Evolutionary conservation across 1,140 invertebrate species (phyloP).

Genomic region (Drosophila miranda): DNA sequence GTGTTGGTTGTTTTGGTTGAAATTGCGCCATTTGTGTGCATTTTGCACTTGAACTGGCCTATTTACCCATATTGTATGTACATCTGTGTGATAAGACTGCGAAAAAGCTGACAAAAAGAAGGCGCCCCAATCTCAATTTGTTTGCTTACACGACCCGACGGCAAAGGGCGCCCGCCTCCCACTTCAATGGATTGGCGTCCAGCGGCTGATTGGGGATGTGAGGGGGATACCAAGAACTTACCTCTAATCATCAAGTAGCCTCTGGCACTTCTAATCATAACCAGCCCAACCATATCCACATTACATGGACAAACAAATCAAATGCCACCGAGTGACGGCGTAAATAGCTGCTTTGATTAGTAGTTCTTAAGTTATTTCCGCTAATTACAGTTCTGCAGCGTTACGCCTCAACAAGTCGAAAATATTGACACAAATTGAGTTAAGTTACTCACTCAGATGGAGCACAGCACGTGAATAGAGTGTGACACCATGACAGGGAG

Average conservation of each 20-base stretch:
- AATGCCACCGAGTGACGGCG: conserved; percentile 6
- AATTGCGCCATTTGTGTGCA: conserved; percentile 55
- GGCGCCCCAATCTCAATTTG: conserved; percentile 60
- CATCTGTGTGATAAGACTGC: conserved; percentile 45
- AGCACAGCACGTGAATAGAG: conserved; percentile 23
- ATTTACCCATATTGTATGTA: conserved; percentile 17
- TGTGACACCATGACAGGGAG: conserved; percentile 10
- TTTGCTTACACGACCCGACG: conserved; percentile 50
- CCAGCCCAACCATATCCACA: not conserved
- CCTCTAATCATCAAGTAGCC: conserved; percentile 27
- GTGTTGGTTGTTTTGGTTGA: conserved; percentile 30
- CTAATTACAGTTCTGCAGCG: conserved; percentile 25
- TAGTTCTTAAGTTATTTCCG: conserved; percentile 44
- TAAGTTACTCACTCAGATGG: not conserved
- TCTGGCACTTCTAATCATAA: not conserved
- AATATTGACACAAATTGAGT: conserved; percentile 31
- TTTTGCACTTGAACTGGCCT: conserved; percentile 73
- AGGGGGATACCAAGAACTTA: conserved; percentile 11
- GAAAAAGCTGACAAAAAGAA: conserved; percentile 15
- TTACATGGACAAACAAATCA: conserved; percentile 14
- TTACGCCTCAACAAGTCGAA: conserved; percentile 18
- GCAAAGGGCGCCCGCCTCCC: conserved; percentile 40
- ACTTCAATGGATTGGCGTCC: conserved; percentile 10
- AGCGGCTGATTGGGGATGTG: too few relatives aligned
- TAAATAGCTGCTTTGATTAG: conserved; percentile 25